phyloP scores from a whole-genome alignment of 2,888 invertebrate species.

The Amphipyra tragopoginis region DNA sequence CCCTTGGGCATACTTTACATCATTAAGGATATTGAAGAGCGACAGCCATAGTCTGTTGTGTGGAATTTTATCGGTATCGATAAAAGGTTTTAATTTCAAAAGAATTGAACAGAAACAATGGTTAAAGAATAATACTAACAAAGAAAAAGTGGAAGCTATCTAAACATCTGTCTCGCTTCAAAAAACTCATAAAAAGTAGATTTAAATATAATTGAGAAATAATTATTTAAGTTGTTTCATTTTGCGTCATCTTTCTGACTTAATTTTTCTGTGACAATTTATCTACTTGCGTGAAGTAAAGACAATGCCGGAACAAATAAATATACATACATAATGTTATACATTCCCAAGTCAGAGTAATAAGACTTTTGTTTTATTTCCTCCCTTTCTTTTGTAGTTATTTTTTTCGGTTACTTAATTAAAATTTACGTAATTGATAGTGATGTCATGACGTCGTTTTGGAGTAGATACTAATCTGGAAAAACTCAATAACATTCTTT shows the following conservation, averaged over 20 bases:
- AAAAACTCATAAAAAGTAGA: constrained; percentile 48
- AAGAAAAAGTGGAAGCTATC: constrained; percentile 5
- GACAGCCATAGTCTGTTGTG: constrained; percentile 9
- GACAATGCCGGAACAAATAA: constrained; percentile 28
- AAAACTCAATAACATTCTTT: not conserved
- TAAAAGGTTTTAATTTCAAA: constrained; percentile 15
- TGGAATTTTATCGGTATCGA: not conserved
- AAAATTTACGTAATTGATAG: not conserved
- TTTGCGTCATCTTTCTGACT: constrained; percentile 48
- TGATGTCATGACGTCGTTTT: not conserved
- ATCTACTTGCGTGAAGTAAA: constrained; percentile 46
- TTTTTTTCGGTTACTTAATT: not conserved
- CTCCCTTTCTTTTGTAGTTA: too few relatives aligned
- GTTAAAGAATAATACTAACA: too few relatives aligned
- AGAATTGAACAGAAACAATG: constrained; percentile 20
- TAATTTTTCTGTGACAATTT: constrained; percentile 58
- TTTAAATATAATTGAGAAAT: constrained; percentile 44
- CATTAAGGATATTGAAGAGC: constrained; percentile 17
- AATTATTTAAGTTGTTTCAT: constrained; percentile 50
- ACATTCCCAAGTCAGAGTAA: too few relatives aligned
- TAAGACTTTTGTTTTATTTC: too few relatives aligned
- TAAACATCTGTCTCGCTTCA: constrained; percentile 33
- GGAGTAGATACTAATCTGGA: too few relatives aligned
- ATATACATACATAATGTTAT: too few relatives aligned
- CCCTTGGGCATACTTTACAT: constrained; percentile 9